phyloP scores from a whole-genome alignment of 92 coral and sea anemone genomes.

The Palythoa grandis region DNA sequence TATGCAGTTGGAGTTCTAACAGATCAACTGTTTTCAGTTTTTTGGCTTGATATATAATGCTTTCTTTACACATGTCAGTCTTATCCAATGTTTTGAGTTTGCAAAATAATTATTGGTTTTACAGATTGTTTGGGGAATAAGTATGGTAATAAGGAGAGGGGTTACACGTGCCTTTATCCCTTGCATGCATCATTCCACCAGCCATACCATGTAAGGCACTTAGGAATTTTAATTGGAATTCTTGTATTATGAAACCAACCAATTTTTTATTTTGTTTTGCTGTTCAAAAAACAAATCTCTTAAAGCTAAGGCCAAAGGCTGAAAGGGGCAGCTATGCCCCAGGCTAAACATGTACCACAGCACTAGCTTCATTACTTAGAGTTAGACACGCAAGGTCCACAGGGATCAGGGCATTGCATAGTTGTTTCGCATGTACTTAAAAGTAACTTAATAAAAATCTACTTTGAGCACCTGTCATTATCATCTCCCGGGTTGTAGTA shows the following conservation, averaged over 20 bases:
- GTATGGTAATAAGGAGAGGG: background rate
- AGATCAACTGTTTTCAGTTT: slow-evolving; percentile 1
- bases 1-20: background rate
- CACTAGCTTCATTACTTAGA: background rate
- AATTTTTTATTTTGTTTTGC: background rate
- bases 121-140: background rate
- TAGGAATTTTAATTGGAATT: background rate
- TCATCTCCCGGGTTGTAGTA: slow-evolving; percentile 32
- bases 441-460: background rate
- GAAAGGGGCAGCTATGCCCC: slow-evolving; percentile 6
- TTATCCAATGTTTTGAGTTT: slow-evolving; percentile 1
- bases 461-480: slow-evolving; percentile 14
- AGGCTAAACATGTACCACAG: slow-evolving; percentile 4
- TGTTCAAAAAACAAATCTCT: background rate
- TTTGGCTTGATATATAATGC: slow-evolving; percentile 2
- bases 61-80: background rate
- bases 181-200: background rate
- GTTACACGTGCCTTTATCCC: background rate
- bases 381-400: background rate
- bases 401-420: background rate
- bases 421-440: background rate
- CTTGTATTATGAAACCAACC: background rate
- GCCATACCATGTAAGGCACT: background rate
- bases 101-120: background rate
- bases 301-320: background rate